These are phyloP conservation scores for Pitangus sulphuratus DNA, from an alignment of 2,797 vertebrate species.

Conservation along the genomic window DNA sequence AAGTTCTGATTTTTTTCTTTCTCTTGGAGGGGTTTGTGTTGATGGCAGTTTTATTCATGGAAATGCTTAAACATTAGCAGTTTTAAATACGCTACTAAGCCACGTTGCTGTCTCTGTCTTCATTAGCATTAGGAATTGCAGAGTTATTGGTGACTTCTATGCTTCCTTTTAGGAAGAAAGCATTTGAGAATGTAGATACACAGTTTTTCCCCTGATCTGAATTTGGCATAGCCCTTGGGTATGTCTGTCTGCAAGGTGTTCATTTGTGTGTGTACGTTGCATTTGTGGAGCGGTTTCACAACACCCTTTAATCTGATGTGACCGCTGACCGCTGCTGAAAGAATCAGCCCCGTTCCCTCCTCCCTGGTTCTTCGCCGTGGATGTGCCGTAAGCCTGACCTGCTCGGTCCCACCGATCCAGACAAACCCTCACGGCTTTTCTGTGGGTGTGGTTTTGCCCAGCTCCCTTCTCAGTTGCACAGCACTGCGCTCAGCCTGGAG, in stretches of 20 bases:
- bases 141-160: not conserved
- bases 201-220: not conserved
- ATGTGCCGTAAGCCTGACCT: rapidly evolving
- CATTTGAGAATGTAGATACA: not conserved
- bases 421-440: not conserved
- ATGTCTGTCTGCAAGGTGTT: not conserved
- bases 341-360: not conserved
- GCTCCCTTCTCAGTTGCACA: not conserved
- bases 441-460: not conserved
- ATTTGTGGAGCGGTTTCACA: not conserved
- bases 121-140: not conserved
- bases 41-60: not conserved
- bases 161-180: not conserved
- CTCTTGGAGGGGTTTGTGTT: not conserved
- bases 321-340: not conserved
- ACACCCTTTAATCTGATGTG: not conserved
- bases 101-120: not conserved
- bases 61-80: not conserved
- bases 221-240: not conserved
- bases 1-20: not conserved
- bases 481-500: not conserved
- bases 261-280: not conserved
- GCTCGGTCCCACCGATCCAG: not conserved
- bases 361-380: not conserved
- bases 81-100: not conserved